A percentile compares a stretch with the other conserved stretches of the same genome.
phyloP scores from a whole-genome alignment of 1,140 invertebrate species.

The Zaprionus ornatus region DNA sequence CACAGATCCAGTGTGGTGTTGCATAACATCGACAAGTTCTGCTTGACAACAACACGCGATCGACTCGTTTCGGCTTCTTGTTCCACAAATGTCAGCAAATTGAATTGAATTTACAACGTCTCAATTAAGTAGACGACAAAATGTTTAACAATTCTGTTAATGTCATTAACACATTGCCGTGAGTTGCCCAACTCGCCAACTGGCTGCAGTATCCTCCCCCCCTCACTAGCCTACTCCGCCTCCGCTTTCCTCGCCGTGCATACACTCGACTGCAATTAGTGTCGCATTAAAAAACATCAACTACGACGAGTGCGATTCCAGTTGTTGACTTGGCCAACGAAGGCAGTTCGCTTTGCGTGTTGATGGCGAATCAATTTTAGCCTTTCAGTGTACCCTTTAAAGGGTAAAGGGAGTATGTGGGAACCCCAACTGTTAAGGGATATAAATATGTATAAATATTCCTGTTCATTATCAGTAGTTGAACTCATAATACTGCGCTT shows the following conservation, averaged over 20 bases:
- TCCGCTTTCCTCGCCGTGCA: not conserved
- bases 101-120: conserved; percentile 31
- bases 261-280: conserved; percentile 44
- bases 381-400: not conserved
- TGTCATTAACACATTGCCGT: conserved; percentile 35
- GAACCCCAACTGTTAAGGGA: not conserved
- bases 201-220: not conserved
- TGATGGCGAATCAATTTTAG: conserved; percentile 24
- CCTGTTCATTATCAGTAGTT: not conserved
- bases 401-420: not conserved
- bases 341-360: conserved; percentile 9
- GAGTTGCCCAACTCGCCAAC: conserved; percentile 26
- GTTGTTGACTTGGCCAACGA: conserved; percentile 32
- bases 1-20: not conserved
- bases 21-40: not conserved
- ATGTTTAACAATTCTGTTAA: conserved; percentile 44
- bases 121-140: conserved; percentile 35
- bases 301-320: conserved; percentile 16
- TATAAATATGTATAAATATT: not conserved
- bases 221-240: not conserved
- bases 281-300: conserved; percentile 36
- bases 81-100: conserved; percentile 27
- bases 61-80: not conserved
- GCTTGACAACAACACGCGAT: conserved; percentile 8
- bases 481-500: not conserved